Evolutionary conservation across 2,797 vertebrate species (phyloP).

Genomic region (Tenualosa ilisha): DNA sequence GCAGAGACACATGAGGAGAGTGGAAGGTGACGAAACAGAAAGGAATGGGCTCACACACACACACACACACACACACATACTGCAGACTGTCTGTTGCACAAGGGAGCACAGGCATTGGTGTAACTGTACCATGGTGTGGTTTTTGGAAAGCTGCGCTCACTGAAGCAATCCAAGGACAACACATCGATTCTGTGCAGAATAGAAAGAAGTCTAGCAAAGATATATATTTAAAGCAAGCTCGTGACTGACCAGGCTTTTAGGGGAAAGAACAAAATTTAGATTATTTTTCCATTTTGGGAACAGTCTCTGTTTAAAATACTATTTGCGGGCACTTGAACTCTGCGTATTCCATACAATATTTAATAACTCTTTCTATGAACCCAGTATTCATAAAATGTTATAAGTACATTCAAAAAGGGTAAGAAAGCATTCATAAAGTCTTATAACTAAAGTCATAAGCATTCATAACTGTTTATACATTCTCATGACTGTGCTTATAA

Average conservation of each 20-base stretch:
- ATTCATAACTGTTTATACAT: too few species aligned
- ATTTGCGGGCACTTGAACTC: background rate
- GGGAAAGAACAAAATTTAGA: background rate
- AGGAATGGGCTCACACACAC: background rate
- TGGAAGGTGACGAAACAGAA: conserved; percentile 1
- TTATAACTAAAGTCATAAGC: too few species aligned
- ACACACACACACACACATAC: background rate
- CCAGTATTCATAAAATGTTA: too few species aligned
- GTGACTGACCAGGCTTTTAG: background rate
- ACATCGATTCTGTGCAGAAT: background rate
- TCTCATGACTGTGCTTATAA: too few species aligned
- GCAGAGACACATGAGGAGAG: background rate
- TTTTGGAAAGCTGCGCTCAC: background rate
- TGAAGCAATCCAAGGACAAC: conserved; percentile 12
- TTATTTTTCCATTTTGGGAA: background rate
- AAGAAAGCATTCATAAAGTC: too few species aligned
- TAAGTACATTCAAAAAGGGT: too few species aligned
- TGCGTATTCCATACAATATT: background rate
- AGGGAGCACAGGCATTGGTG: background rate
- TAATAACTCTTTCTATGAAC: too few species aligned
- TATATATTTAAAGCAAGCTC: background rate
- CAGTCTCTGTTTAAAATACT: too few species aligned
- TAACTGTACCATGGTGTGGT: background rate
- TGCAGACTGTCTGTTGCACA: conserved; percentile 7
- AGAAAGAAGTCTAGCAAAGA: background rate